Conservation (phyloP, 2,113 vertebrate genomes). For the Chascanopsetta lugubris region DNA sequence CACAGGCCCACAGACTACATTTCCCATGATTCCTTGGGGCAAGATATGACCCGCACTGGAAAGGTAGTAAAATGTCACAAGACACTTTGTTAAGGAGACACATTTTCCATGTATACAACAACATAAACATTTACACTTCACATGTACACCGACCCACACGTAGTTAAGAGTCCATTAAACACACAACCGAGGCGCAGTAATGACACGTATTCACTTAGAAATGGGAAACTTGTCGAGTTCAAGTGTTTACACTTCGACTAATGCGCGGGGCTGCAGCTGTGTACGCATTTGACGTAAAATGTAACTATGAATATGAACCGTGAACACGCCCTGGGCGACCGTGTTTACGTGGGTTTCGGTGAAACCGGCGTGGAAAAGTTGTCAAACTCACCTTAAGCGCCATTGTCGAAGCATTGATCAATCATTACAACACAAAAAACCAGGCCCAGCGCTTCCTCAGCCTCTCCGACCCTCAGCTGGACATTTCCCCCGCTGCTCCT, state of each 20-base stretch:
- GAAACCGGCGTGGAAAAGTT: background rate
- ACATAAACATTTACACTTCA: constrained; percentile 7
- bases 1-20: constrained; percentile 52
- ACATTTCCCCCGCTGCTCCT: constrained; percentile 68
- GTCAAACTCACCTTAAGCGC: constrained; percentile 75
- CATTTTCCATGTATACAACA: constrained; percentile 67
- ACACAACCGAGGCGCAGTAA: no score
- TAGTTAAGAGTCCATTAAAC: no score
- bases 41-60: constrained; percentile 67
- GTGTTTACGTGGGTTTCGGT: background rate
- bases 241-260: constrained; percentile 7
- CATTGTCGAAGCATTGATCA: constrained; percentile 76
- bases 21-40: constrained; percentile 73
- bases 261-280: constrained; percentile 26
- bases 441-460: constrained; percentile 57
- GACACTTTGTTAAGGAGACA: constrained; percentile 77
- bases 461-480: constrained; percentile 73
- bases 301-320: no score
- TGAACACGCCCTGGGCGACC: background rate
- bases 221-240: background rate
- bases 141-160: background rate
- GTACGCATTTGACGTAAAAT: background rate
- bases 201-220: background rate
- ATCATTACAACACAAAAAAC: constrained; percentile 78
- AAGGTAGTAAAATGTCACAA: constrained; percentile 86